Base-by-base conservation (phyloP, 1,140 invertebrate species). In the Chironomus striatipennis region DNA sequence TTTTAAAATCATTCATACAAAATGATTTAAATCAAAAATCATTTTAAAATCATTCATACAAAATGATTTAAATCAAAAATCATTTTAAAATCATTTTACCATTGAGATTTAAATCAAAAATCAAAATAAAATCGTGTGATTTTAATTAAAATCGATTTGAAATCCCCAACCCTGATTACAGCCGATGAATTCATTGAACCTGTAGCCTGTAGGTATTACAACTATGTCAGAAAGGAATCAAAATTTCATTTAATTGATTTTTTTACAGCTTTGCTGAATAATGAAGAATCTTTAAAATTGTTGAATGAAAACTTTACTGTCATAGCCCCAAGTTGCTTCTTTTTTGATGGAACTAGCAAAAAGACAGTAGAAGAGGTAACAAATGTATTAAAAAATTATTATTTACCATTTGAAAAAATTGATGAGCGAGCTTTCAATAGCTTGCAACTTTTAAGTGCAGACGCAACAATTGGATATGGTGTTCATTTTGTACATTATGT, bases 151-250 rank as follows among this genome's bases (percentile, higher is more conserved):
- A n/a, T n/a, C n/a, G n/a, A n/a, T n/a, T n/a, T n/a, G n/a, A n/a
- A n/a, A n/a, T n/a, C n/a, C n/a, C n/a, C n/a, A n/a, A 24, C 84
- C 81, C 76, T 76, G 84, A 85, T 78, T 81, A 77, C 87, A 0
- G 83, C 86, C 74, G 85, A 90, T 76, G 90, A 92, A 79, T 90
- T 91, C 80, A 86, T 84, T 43, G 84, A 84, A 34, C 83, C 82
- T 77, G 86, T 67, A 6, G 7, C 7, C 2, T 10, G 47, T 57
- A 57, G 2, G 9, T 12, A 57, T 12, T 2, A 8, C 9, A 12
- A 8, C n/a, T 7, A 57, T 57, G n/a, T n/a, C n/a, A n/a, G n/a
- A n/a, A n/a, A n/a, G n/a, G n/a, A n/a, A n/a, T n/a, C n/a, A n/a
- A n/a, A n/a, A n/a, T n/a, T 57, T 57, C n/a, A 57, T 2, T 34